phyloP scores from a whole-genome alignment of 2,888 invertebrate species.

The Heteromurus nitidus region DNA sequence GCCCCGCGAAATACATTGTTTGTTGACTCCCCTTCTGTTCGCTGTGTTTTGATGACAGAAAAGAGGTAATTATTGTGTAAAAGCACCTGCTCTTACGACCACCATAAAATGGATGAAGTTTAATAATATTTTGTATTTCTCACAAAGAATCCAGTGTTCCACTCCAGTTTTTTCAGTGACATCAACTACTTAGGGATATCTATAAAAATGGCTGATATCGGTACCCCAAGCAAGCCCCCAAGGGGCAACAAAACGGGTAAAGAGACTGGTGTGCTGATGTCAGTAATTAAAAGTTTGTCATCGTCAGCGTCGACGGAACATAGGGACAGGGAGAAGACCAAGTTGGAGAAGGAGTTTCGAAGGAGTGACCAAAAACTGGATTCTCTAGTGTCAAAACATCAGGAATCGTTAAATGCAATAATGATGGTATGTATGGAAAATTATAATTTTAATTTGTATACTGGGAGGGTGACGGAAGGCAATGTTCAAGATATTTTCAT shows the following conservation, averaged over 20 bases:
- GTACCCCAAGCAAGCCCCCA: conserved; percentile 89
- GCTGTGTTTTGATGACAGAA: conserved; percentile 5
- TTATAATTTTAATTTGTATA: conserved; percentile 4
- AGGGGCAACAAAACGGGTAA: conserved; percentile 89
- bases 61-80: neutral
- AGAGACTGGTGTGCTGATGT: conserved; percentile 93
- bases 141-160: no score
- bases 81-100: no score
- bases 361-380: conserved; percentile 92
- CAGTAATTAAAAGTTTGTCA: conserved; percentile 94
- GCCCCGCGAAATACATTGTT: conserved; percentile 12
- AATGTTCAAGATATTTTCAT: no score
- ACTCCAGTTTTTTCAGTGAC: no score
- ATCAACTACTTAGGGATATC: no score
- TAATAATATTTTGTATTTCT: no score
- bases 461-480: no score
- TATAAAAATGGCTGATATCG: conserved; percentile 76
- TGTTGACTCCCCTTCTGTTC: conserved; percentile 29
- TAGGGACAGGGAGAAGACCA: conserved; percentile 89
- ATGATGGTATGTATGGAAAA: conserved; percentile 79
- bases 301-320: conserved; percentile 96
- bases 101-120: no score
- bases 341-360: conserved; percentile 94
- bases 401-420: conserved; percentile 89
- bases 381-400: conserved; percentile 90